phyloP scores from a whole-genome alignment of 2,113 vertebrate genomes.

The Lophochroa leadbeateri region DNA sequence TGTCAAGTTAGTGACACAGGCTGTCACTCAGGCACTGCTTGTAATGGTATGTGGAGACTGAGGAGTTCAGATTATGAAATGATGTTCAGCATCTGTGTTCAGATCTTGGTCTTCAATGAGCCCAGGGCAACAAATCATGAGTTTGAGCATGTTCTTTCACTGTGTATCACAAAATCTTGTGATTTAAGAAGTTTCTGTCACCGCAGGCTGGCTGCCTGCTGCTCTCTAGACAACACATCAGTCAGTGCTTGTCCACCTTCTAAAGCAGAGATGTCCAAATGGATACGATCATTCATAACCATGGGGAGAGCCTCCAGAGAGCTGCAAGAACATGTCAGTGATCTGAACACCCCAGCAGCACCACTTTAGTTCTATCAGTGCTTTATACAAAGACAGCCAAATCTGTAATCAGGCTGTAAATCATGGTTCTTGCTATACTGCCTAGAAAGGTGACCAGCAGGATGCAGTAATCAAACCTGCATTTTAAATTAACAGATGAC shows the following conservation, averaged over 20 bases:
- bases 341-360: not conserved
- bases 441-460: not conserved
- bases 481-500: not conserved
- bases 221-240: not conserved
- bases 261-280: not conserved
- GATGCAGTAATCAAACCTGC: not conserved
- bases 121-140: not conserved
- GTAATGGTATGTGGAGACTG: not conserved
- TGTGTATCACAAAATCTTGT: not conserved
- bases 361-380: not conserved
- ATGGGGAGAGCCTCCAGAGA: not conserved
- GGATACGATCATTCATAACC: rapidly evolving
- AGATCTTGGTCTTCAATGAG: not conserved
- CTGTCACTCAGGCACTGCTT: not conserved
- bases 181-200: not conserved
- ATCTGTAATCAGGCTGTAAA: not conserved
- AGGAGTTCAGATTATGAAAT: not conserved
- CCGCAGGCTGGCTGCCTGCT: not conserved
- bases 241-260: not conserved
- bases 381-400: not conserved
- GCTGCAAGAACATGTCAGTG: not conserved
- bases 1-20: not conserved
- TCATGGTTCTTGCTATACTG: not conserved
- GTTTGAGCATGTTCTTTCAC: not conserved
- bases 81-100: not conserved